Evolutionary conservation across 2,888 invertebrate genomes (phyloP), one percentile per base, ranked within the genome.

Genomic region (Hecatera dysodea): DNA sequence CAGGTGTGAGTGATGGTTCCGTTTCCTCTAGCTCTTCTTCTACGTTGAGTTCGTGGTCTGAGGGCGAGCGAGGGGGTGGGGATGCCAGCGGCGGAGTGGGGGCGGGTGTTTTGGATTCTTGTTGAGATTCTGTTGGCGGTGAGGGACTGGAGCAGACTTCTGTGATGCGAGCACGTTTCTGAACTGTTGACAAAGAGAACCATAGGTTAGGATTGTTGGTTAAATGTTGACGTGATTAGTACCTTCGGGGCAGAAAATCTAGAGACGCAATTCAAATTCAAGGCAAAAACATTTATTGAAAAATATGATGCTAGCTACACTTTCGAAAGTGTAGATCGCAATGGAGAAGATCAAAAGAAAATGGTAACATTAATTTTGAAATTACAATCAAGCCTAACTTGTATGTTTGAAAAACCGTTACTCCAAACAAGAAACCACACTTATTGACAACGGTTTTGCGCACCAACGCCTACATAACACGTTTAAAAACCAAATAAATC

Each of bases 1-100:
- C 98, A 0, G 98, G 98, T 0, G 97, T 97, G 0, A 97, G 96
- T 0, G 97, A 96, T 48, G 96, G 95, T 82, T 95, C 95, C 2
- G 94, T 92, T 72, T 96, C 96, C 61, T 95, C 96, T 24, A 96
- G 90, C 88, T 97, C 97, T 63, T 97, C 97, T 85, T 97, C 97
- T 0, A 97, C 96, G 89, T 96, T 96, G 36, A 96, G 94, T 78
- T 96, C 96, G 86, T 96, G 94, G 88, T 96, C 96, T 6, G 96
- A 96, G 15, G 95, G 95, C 4, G 96, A 94, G 70, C 88, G 95
- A 55, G 95, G 96, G 71, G 95, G 95, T 9, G 95, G 94, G 1
- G 93, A 93, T 22, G 89, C 80, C 50, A 93, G 90, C 0, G 95
- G 91, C 0, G 95, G 90, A 5, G 95, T 90, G 66, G 90, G 84